Conservation (phyloP, 2,113 vertebrate species). For the Ophiodon elongatus region DNA sequence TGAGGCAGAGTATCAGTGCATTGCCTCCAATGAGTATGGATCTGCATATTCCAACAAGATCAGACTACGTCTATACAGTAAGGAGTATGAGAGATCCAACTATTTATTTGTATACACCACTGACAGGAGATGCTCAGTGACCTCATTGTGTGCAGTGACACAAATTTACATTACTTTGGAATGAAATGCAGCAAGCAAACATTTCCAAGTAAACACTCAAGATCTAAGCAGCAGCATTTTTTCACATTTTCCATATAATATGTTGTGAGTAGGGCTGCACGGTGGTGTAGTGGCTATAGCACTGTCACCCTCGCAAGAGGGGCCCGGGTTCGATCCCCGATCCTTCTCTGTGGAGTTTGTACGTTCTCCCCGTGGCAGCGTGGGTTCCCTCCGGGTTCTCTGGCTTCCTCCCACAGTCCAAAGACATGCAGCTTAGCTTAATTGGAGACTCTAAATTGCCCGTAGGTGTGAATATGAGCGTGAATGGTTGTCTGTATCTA, state of each 20-base stretch:
- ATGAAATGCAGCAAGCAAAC: neutral
- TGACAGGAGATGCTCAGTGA: constrained; percentile 2
- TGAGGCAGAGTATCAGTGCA: constrained; percentile 97
- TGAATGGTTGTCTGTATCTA: too few species aligned
- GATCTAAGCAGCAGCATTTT: neutral
- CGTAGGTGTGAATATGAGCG: too few species aligned
- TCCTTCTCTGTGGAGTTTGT: too few species aligned
- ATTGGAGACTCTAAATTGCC: too few species aligned
- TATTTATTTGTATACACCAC: neutral
- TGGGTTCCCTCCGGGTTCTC: too few species aligned
- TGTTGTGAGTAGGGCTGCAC: neutral
- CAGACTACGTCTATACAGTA: constrained; percentile 94
- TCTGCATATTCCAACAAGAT: constrained; percentile 94
- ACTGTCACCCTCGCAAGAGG: too few species aligned
- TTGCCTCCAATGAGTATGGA: constrained; percentile 92
- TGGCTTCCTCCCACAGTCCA: too few species aligned
- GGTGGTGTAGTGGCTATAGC: too few species aligned
- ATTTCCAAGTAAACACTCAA: neutral
- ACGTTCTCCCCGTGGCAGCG: too few species aligned
- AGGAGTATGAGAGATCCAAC: constrained; percentile 39
- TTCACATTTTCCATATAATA: neutral
- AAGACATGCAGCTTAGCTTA: too few species aligned
- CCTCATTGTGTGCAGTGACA: neutral
- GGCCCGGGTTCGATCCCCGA: too few species aligned
- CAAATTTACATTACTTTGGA: neutral